phyloP scores from a whole-genome alignment of 2,888 invertebrate genomes.

The Chloroclystis v-ata region DNA sequence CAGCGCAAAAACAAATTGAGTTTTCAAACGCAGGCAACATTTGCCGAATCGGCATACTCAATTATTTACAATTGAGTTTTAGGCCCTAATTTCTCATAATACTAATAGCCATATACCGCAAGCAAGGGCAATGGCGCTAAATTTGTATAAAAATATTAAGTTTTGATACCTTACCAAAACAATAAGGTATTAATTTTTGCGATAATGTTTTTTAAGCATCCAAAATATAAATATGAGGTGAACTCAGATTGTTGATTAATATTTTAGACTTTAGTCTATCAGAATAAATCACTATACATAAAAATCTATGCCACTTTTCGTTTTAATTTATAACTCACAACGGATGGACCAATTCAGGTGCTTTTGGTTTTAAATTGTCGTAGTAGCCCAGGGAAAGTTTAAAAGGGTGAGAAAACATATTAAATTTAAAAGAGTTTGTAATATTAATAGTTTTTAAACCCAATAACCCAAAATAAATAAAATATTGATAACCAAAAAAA shows the following conservation, averaged over 20 bases:
- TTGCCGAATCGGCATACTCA: background rate
- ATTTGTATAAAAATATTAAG: constrained; percentile 15
- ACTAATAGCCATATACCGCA: background rate
- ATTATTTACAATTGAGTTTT: background rate
- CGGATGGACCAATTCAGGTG: no score
- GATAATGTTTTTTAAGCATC: no score
- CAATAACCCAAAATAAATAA: no score
- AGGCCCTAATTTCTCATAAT: constrained; percentile 16
- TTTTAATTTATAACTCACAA: no score
- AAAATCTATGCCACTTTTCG: no score
- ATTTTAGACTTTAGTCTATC: no score
- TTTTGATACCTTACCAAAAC: constrained; percentile 16
- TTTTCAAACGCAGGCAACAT: constrained; percentile 7
- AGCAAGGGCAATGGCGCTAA: background rate
- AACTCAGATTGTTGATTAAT: no score
- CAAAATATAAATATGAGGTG: background rate
- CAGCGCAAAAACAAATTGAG: background rate
- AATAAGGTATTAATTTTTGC: constrained; percentile 9
- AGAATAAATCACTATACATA: background rate
- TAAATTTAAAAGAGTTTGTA: background rate
- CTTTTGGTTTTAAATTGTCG: no score
- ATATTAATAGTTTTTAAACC: background rate
- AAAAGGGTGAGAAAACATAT: background rate
- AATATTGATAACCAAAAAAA: no score
- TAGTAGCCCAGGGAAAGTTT: no score